These are phyloP conservation scores for Anastrepha ludens DNA, from an alignment of 1,140 invertebrate genomes.

Conservation along the genomic window DNA sequence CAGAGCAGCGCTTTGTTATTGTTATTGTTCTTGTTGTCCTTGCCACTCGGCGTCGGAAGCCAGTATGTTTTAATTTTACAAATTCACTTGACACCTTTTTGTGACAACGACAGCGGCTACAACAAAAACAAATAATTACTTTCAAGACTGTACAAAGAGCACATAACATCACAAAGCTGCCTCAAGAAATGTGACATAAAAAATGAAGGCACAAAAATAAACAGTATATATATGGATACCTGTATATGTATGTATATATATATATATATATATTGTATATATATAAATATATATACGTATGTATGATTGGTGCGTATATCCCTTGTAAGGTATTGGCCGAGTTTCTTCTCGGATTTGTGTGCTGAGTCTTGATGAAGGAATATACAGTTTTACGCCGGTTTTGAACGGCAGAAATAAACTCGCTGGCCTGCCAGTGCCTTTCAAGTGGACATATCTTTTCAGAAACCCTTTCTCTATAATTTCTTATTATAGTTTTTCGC, in stretches of 20 bases:
- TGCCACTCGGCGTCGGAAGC: background rate
- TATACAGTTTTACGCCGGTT: too few species aligned
- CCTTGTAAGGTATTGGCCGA: too few species aligned
- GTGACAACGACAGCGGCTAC: slow-evolving; percentile 9
- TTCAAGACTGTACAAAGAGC: background rate
- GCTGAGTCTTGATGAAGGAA: too few species aligned
- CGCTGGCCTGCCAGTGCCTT: too few species aligned
- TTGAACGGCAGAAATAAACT: too few species aligned
- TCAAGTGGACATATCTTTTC: too few species aligned
- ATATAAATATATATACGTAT: too few species aligned
- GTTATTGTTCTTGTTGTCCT: background rate
- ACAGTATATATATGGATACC: background rate
- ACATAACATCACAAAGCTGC: background rate
- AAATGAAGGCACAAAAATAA: slow-evolving; percentile 24
- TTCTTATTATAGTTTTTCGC: too few species aligned
- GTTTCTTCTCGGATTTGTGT: too few species aligned
- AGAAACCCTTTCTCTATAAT: too few species aligned
- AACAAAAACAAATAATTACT: background rate
- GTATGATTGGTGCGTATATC: too few species aligned
- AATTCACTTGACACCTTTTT: slow-evolving; percentile 59
- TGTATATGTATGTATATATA: too few species aligned
- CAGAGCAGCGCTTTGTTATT: slow-evolving; percentile 5
- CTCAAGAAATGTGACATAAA: slow-evolving; percentile 8
- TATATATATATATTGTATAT: background rate
- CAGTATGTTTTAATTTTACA: slow-evolving; percentile 54